These are phyloP conservation scores for Tribolium madens DNA, from an alignment of 1,140 invertebrate genomes.

Conservation along the genomic window DNA sequence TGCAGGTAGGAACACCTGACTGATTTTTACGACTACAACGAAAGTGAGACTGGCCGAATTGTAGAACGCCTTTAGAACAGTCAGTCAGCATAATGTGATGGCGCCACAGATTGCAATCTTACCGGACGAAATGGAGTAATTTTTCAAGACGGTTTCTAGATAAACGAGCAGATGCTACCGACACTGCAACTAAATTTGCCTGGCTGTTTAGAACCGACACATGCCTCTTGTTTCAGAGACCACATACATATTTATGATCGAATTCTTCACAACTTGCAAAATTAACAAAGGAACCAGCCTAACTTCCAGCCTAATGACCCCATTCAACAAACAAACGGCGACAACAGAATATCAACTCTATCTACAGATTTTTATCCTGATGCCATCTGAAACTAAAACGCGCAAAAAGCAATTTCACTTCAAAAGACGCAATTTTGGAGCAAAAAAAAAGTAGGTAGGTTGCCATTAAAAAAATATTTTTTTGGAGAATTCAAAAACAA, in stretches of 20 bases:
- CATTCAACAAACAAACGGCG: background rate
- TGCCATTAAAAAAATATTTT: too few relatives aligned
- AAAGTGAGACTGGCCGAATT: constrained; percentile 22
- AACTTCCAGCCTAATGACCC: constrained; percentile 7
- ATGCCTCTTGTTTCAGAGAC: constrained; percentile 17
- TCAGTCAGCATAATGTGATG: constrained; percentile 54
- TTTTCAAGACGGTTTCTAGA: constrained; percentile 53
- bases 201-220: constrained; percentile 35
- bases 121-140: constrained; percentile 53
- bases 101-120: constrained; percentile 55
- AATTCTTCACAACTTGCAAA: constrained; percentile 8
- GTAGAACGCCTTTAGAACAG: constrained; percentile 18
- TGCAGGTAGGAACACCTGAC: constrained; percentile 9
- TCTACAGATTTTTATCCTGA: too few relatives aligned
- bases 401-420: too few relatives aligned
- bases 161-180: constrained; percentile 52
- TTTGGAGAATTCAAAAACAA: too few relatives aligned
- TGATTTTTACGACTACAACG: constrained; percentile 9
- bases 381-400: too few relatives aligned
- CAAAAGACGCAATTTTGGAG: too few relatives aligned
- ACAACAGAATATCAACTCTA: background rate
- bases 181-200: constrained; percentile 47
- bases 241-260: constrained; percentile 30
- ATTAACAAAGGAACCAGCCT: constrained; percentile 1
- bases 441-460: too few relatives aligned